Percentiles rank a stretch among this genome's conserved stretches.
These are phyloP conservation scores for Adelges cooleyi DNA, from an alignment of 1,140 invertebrate species.

Conservation along the genomic window DNA sequence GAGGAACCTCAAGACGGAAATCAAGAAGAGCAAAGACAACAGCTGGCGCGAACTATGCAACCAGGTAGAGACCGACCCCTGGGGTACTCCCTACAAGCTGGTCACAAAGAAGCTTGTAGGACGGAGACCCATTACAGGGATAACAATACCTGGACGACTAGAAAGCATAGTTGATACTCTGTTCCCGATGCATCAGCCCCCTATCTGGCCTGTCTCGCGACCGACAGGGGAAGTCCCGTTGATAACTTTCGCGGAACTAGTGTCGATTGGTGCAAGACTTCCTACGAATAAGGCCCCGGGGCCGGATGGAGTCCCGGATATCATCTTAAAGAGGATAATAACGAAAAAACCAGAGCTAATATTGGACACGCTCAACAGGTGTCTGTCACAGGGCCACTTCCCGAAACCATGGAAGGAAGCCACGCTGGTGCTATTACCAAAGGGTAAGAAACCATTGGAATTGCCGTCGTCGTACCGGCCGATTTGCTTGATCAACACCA, in stretches of 20 bases:
- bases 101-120: not conserved
- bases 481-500: not conserved
- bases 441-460: slow-evolving; percentile 1
- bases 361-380: not conserved
- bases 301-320: not conserved
- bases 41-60: not conserved
- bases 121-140: not conserved
- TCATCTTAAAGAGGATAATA: not conserved
- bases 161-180: not conserved
- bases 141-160: not conserved
- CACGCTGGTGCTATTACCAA: not conserved
- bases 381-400: not conserved
- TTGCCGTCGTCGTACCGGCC: not conserved
- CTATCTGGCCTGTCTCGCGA: not conserved
- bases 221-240: not conserved
- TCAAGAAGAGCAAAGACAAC: not conserved
- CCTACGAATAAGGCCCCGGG: slow-evolving; percentile 6
- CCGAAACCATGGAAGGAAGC: slow-evolving; percentile 15
- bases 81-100: not conserved
- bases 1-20: not conserved
- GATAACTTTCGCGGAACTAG: not conserved
- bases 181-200: not conserved
- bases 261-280: not conserved
- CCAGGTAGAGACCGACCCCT: not conserved
- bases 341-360: not conserved